Conservation (phyloP, 2,888 invertebrate species). For the Dryobota labecula region DNA sequence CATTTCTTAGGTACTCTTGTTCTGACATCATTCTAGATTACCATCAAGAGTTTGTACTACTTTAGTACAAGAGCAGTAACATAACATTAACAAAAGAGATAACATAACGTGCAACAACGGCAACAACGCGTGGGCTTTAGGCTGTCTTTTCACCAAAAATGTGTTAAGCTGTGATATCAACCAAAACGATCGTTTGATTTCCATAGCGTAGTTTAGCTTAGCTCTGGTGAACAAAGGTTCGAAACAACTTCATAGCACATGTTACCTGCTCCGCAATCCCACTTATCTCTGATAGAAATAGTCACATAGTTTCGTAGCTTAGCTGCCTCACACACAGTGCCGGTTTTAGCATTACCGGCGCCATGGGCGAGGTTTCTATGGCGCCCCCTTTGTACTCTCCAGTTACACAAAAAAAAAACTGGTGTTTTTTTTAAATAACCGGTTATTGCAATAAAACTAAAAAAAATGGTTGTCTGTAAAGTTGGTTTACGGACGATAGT, state of each 20-base stretch:
- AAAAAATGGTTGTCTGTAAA: no score
- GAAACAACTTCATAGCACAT: neutral
- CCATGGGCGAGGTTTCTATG: no score
- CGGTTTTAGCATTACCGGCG: no score
- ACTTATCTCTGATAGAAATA: neutral
- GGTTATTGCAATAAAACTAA: no score
- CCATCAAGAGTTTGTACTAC: constrained; percentile 23
- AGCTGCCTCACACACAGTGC: neutral
- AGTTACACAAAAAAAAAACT: no score
- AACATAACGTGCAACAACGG: constrained; percentile 51
- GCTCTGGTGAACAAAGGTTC: neutral
- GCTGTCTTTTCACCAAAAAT: neutral
- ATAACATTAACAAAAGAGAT: constrained; percentile 59
- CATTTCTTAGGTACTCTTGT: constrained; percentile 34
- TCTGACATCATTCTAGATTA: constrained; percentile 22
- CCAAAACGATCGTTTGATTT: neutral
- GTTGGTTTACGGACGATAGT: no score
- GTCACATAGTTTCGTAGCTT: neutral
- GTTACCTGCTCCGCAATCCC: no score
- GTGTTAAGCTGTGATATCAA: constrained; percentile 8
- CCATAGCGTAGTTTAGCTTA: neutral
- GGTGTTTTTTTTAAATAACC: no score
- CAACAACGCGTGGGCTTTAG: constrained; percentile 43
- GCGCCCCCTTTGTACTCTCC: no score
- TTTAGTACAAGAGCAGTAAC: constrained; percentile 40